phyloP scores from a whole-genome alignment of 1,140 invertebrate genomes.

The Chrysoperla carnea region DNA sequence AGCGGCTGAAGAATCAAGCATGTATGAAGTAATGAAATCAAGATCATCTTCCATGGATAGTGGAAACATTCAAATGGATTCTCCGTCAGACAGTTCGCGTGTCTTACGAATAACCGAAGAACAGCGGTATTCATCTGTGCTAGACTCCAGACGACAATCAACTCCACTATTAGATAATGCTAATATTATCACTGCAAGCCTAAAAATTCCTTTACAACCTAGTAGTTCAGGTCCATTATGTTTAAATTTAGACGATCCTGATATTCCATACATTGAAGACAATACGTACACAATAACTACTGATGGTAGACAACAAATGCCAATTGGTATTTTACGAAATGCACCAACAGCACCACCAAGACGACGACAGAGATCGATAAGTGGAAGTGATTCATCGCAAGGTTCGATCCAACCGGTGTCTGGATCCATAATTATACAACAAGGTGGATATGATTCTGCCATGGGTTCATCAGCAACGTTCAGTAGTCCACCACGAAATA shows the following conservation, averaged over 20 bases:
- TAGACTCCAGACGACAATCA: conserved; percentile 19
- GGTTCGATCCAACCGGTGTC: conserved; percentile 11
- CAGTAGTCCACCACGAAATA: conserved; percentile 26
- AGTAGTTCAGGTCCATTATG: conserved; percentile 23
- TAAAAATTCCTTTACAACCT: conserved; percentile 51
- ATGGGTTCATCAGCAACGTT: conserved; percentile 38
- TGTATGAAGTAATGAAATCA: conserved; percentile 6
- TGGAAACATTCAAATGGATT: conserved; percentile 7
- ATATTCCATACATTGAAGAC: conserved; percentile 58
- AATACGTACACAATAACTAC: conserved; percentile 1
- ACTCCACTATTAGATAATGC: conserved; percentile 26
- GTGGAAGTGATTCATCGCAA: conserved; percentile 27
- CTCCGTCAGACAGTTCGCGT: conserved; percentile 4
- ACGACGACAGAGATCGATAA: conserved; percentile 21
- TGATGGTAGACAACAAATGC: conserved; percentile 16
- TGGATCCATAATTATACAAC: conserved; percentile 1
- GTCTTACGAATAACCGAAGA: not conserved
- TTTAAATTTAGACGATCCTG: conserved; percentile 38
- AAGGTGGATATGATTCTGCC: conserved; percentile 30
- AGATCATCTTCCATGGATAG: conserved; percentile 19
- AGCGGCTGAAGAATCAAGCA: conserved; percentile 12
- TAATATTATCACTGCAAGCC: conserved; percentile 60
- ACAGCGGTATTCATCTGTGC: not conserved
- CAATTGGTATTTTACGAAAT: conserved; percentile 13
- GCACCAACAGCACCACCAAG: conserved; percentile 12